These are phyloP conservation scores for Petrocephalus microphthalmus DNA, from an alignment of 2,113 vertebrate genomes.

Conservation along the genomic window DNA sequence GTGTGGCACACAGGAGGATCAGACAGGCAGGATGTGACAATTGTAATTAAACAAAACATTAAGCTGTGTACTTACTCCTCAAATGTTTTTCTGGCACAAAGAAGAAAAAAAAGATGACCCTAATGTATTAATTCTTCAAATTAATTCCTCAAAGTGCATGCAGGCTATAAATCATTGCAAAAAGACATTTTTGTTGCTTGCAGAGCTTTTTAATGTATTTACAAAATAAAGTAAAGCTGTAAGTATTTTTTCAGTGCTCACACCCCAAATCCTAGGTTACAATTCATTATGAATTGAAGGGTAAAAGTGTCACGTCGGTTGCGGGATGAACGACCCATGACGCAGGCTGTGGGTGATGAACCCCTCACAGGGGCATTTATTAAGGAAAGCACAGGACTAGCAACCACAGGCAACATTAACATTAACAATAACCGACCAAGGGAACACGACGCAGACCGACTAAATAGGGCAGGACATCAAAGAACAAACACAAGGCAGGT, in stretches of 20 bases:
- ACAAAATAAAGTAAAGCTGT: neutral
- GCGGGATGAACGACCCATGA: too few relatives aligned
- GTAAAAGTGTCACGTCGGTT: too few relatives aligned
- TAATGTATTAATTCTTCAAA: neutral
- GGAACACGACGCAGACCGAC: too few relatives aligned
- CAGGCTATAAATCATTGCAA: conserved; percentile 2
- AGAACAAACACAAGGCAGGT: too few relatives aligned
- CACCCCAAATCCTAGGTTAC: neutral
- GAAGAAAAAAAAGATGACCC: neutral
- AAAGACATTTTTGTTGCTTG: neutral
- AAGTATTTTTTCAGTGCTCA: neutral
- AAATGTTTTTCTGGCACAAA: neutral
- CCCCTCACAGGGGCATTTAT: too few relatives aligned
- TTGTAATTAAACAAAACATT: neutral
- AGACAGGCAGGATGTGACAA: too few relatives aligned
- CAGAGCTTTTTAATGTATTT: conserved; percentile 2
- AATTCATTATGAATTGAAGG: neutral
- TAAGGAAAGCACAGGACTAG: too few relatives aligned
- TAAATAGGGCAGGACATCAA: too few relatives aligned
- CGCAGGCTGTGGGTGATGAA: too few relatives aligned
- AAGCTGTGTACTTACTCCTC: neutral
- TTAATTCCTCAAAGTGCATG: neutral
- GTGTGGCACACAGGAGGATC: too few relatives aligned
- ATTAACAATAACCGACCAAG: too few relatives aligned
- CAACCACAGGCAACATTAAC: too few relatives aligned